Evolutionary conservation across 2,113 vertebrate species (phyloP).

Genomic region (Empidonax alnorum): DNA sequence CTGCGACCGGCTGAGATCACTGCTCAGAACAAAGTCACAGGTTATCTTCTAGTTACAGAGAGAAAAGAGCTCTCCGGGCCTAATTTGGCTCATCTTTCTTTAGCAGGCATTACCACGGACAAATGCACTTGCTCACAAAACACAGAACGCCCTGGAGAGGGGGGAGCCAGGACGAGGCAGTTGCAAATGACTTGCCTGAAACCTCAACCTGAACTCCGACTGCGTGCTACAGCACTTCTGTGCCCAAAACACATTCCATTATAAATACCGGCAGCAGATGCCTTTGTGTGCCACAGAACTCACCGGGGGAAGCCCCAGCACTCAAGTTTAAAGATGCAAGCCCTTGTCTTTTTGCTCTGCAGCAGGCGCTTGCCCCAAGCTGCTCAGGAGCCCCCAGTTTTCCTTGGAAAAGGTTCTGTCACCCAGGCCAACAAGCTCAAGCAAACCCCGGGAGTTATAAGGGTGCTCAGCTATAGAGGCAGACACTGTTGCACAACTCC

Average conservation of each 20-base stretch:
- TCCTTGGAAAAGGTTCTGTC: neutral
- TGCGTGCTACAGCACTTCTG: neutral
- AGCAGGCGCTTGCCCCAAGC: neutral
- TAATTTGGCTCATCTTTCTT: neutral
- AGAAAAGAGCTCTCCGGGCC: neutral
- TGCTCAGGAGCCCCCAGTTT: neutral
- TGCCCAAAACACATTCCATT: neutral
- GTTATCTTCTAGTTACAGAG: neutral
- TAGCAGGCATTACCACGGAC: neutral
- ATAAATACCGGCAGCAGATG: neutral
- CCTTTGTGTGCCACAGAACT: neutral
- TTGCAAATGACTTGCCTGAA: neutral
- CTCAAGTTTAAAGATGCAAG: neutral
- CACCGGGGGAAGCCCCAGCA: neutral
- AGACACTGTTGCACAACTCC: neutral
- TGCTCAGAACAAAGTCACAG: neutral
- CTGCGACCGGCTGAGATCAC: neutral
- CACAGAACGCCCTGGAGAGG: neutral
- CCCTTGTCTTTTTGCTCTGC: neutral
- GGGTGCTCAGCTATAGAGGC: neutral
- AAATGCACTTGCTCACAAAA: neutral
- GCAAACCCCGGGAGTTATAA: neutral
- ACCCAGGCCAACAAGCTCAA: neutral
- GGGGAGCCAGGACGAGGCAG: neutral
- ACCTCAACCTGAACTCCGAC: neutral